Base-by-base conservation (phyloP, 2,797 vertebrate genomes). In the Streptopelia turtur region DNA sequence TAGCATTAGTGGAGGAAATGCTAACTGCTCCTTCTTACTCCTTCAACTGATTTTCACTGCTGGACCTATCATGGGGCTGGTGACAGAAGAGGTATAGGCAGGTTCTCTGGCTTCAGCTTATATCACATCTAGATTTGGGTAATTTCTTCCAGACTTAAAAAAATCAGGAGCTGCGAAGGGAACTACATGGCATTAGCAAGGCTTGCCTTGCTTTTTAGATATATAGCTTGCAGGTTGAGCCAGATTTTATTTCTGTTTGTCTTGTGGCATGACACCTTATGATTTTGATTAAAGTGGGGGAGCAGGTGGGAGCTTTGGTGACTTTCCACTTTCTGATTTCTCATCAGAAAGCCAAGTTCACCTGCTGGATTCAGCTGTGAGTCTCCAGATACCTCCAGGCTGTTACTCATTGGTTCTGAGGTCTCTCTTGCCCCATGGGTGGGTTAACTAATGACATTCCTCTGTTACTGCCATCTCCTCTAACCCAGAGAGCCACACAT, bases 1-100 rank as follows among this genome's bases (percentile, higher is more conserved):
- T 96, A 91, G 63, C 41, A 88, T 81, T 69, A 83, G 31, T 78
- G 87, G 70, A 95, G 85, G 68, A 91, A 95, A 88, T 80, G 30
- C 6, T 93, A 89, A 65, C 68, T 89, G 31, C 23, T 94, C 20
- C 45, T 61, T 90, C 56, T 89, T 84, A 47, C 17, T 84, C 31
- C 35, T 87, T 86, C 53, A 13, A 37, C 39, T 81, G 71, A 74
- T 57, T 94, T 83, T 71, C 72, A 37, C 27, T 55, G 13, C 77
- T 68, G 56, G 18, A 63, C 33, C 89, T 93, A 45, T 84, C 35
- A 17, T 2, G 1, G 23, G 28, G 21, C 52, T 90, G 30, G 43
- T 71, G 63, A 74, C 53, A 59, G 43, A 93, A 91, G 6, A 37
- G 13, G 7, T 37, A 91, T 37, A 81, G 53, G n/a, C 28, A 91